Base-by-base conservation (phyloP, 2,797 vertebrate genomes). In the Pelochelys cantorii region DNA sequence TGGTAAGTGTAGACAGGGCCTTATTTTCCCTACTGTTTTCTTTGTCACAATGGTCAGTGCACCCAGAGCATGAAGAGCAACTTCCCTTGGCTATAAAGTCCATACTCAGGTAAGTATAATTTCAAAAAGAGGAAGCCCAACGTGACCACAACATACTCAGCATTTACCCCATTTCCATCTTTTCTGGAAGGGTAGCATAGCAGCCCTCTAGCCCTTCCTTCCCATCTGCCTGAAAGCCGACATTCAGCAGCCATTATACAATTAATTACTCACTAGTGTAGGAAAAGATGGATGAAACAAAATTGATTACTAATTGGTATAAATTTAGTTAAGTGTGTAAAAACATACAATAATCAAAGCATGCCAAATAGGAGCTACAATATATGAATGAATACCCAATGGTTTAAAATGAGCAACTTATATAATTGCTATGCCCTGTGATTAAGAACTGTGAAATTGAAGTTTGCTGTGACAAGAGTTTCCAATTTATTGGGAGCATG, bases 361-460 rank as follows among this genome's bases (percentile, higher is more conserved):
- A 6, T 86, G 60, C 79, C 83, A 59, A 87, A 3, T 34, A 60
- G 18, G 54, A 52, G 27, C 83, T 74, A 37, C 1, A 7, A 60
- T 17, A 86, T 55, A 62, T 27, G 29, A 86, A 83, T 20, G 42
- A 23, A 60, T 89, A 93, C 91, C 53, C 52, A 37, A n/a, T 79
- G 79, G 54, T 90, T 92, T 86, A 86, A 52, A 80, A 77, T 86
- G 81, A 95, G 78, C 71, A 90, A 74, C 65, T 81, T 31, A 10
- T 85, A 31, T 75, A 78, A 59, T 54, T 78, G 78, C 93, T 93
- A 48, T 65, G 83, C 87, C 9, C 82, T 79, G 85, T 56, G 93
- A 86, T 92, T 85, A 94, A 94, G 92, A 93, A 95, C 89, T 93
- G 53, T 90, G 82, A 92, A 91, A 80, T 53, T 90, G 86, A 95